phyloP scores from a whole-genome alignment of 2,888 invertebrate species.

The Trachelus iudaicus region DNA sequence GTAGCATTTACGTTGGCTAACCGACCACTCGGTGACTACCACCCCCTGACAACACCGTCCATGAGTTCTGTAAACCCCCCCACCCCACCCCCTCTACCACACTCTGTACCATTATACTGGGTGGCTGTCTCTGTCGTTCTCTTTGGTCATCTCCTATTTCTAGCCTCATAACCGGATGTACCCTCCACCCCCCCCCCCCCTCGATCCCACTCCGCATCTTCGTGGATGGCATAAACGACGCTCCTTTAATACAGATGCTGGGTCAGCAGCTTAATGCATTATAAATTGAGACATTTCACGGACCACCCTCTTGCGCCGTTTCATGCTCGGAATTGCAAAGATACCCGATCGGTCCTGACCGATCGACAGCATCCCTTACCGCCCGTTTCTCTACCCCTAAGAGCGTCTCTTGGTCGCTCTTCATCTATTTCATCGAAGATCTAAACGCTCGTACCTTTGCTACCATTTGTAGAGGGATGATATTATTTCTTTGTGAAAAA shows the following conservation, averaged over 20 bases:
- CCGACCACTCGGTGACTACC: neutral
- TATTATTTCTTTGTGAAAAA: neutral
- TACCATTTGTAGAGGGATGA: neutral
- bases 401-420: neutral
- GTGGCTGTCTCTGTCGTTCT: neutral
- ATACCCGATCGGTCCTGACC: neutral
- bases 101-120: neutral
- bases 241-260: neutral
- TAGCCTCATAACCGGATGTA: neutral
- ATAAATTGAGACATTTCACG: constrained; percentile 10
- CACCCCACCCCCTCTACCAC: neutral
- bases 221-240: neutral
- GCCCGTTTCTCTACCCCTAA: neutral
- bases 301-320: neutral
- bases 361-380: neutral
- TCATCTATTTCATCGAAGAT: neutral
- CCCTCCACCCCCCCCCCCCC: neutral
- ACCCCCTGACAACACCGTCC: neutral
- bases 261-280: constrained; percentile 8
- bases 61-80: neutral
- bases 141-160: neutral
- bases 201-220: neutral
- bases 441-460: neutral
- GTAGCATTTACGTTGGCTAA: neutral
- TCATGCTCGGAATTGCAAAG: constrained; percentile 8